Base-by-base conservation (phyloP, 2,797 vertebrate species). In the Diplodus puntazzo region DNA sequence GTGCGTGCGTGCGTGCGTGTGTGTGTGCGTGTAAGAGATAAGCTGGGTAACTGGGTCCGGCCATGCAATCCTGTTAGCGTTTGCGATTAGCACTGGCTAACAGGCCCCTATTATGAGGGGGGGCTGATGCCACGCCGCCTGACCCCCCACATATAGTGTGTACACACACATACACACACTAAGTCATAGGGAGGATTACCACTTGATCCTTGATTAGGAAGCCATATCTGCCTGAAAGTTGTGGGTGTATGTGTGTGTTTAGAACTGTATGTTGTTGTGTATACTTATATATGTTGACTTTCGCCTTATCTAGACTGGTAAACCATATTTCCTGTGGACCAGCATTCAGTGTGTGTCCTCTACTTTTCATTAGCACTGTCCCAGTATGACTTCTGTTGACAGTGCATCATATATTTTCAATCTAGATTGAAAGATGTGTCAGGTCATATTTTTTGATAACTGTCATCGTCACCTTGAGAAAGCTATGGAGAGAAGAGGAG, bases 61-160 rank as follows among this genome's bases (percentile, higher is more conserved):
- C 87, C 74, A 57, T 87, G 87, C 66, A 94, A 93, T 94, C 93
- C 93, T 93, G 93, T 93, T 94, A 93, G 89, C 86, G 88, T 91
- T 92, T 87, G 90, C 71, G 92, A 93, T 93, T 94, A 94, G 92
- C 89, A 83, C 85, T 78, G 81, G 81, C 91, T 89, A 92, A 93
- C 88, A 84, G 87, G 69, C 76, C 79, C 49, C 83, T 84, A 90
- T 94, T 93, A 92, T 92, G 85, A 90, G 75, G 50, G 2, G 64
- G 46, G 76, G 84, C 80, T 87, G 86, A 92, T 94, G 93, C 87
- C 67, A 74, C 20, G 64, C 73, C 1, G 84, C 59, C 83, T 91
- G 91, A 93, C 91, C 90, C 66, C 86, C 81, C 89, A 84, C 86
- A 79, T 69, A 79, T 81, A 75, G 49, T 66, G 46, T 49, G 61